Conservation (phyloP, 2,888 invertebrate species). For the Tenodera sinensis region DNA sequence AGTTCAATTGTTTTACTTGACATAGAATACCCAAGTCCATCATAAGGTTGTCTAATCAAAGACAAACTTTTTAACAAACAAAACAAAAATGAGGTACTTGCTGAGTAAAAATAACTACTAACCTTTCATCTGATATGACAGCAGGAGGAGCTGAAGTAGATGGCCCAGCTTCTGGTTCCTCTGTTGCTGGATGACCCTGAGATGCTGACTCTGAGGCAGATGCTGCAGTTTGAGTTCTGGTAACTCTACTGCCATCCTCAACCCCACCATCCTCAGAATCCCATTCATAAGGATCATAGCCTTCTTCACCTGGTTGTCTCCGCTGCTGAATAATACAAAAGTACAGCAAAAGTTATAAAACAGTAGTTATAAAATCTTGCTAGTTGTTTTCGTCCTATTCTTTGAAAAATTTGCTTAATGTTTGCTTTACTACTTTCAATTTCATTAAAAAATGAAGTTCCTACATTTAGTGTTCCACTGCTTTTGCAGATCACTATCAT, state of each 20-base stretch:
- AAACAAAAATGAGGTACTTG: too few relatives aligned
- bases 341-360: not conserved
- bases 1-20: too few relatives aligned
- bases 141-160: not conserved
- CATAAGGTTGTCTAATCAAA: too few relatives aligned
- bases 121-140: not conserved
- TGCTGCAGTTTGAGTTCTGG: not conserved
- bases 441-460: too few relatives aligned
- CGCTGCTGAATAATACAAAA: conserved; percentile 12
- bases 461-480: too few relatives aligned
- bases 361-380: too few relatives aligned
- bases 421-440: too few relatives aligned
- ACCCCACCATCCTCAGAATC: conserved; percentile 44
- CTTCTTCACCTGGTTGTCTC: conserved; percentile 25
- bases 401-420: too few relatives aligned
- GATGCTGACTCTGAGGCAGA: not conserved
- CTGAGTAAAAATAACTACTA: not conserved
- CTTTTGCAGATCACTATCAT: too few relatives aligned
- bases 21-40: too few relatives aligned
- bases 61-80: too few relatives aligned
- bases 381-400: too few relatives aligned
- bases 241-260: conserved; percentile 33
- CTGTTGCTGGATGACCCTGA: conserved; percentile 22
- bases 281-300: conserved; percentile 44
- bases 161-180: conserved; percentile 3